phyloP scores from a whole-genome alignment of 1,140 invertebrate species.

The Trichonephila inaurata region DNA sequence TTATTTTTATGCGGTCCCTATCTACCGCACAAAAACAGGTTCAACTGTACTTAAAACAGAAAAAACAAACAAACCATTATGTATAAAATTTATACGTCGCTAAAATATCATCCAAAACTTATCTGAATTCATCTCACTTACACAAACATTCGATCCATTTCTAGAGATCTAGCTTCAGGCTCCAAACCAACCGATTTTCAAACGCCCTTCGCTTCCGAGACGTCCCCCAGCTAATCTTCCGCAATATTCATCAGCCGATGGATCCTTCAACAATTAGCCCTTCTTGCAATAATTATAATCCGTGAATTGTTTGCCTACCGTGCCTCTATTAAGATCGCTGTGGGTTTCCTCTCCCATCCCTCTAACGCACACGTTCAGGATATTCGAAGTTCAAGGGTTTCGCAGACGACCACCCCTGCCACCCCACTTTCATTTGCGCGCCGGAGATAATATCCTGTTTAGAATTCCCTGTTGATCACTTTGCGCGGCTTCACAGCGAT shows the following conservation, averaged over 20 bases:
- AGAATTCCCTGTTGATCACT: conserved; percentile 65
- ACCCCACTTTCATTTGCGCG: conserved; percentile 28
- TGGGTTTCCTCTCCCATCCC: conserved; percentile 30
- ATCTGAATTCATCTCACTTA: no score
- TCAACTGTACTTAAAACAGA: no score
- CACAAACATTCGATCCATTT: no score
- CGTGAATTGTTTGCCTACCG: conserved; percentile 72
- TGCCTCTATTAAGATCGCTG: conserved; percentile 64
- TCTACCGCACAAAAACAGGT: no score
- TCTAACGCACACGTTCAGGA: conserved; percentile 48
- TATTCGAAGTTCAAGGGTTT: conserved; percentile 43
- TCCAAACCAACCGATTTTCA: not conserved
- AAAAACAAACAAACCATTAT: no score
- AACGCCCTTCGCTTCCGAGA: not conserved
- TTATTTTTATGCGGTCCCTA: no score
- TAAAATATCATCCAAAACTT: no score
- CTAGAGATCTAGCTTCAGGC: no score
- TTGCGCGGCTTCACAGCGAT: conserved; percentile 5
- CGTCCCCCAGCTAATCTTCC: not conserved
- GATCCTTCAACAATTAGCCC: conserved; percentile 64
- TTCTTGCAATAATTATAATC: conserved; percentile 71
- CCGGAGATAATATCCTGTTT: conserved; percentile 39
- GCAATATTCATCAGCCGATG: conserved; percentile 65
- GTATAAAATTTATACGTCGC: no score
- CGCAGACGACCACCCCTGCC: not conserved